These are phyloP conservation scores for Heliconius hewitsoni DNA, from an alignment of 1,140 invertebrate species.

Conservation along the genomic window DNA sequence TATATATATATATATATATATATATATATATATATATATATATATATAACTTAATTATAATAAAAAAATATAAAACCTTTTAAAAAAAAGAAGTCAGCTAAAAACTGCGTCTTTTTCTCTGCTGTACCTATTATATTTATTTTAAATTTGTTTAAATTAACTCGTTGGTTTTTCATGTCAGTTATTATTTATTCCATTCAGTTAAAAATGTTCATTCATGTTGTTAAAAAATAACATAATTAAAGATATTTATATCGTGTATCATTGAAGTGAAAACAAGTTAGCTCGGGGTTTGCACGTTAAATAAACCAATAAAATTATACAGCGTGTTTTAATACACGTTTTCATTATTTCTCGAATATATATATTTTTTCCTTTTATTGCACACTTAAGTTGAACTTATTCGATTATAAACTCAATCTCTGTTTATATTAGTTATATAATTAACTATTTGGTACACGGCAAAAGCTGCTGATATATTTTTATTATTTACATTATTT, in stretches of 20 bases:
- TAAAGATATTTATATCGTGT: background rate
- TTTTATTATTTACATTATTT: too few relatives aligned
- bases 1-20: too few relatives aligned
- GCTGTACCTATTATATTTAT: background rate
- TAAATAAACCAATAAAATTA: conserved; percentile 28
- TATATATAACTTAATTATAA: too few relatives aligned
- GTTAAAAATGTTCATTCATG: background rate
- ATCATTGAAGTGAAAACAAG: conserved; percentile 12
- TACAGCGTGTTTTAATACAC: conserved; percentile 13
- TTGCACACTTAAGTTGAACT: background rate
- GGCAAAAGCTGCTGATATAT: background rate
- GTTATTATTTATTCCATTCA: conserved; percentile 11
- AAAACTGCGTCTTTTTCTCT: background rate
- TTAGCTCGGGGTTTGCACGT: conserved; percentile 16
- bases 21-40: too few relatives aligned
- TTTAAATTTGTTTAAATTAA: conserved; percentile 1
- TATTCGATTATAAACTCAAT: conserved; percentile 13
- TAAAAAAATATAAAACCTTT: too few relatives aligned
- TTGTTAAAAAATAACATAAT: background rate
- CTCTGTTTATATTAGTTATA: conserved; percentile 4
- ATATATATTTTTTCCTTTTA: conserved; percentile 15
- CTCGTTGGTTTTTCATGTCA: background rate
- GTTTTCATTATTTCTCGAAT: conserved; percentile 20
- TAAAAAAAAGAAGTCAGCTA: background rate
- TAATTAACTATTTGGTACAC: background rate